Evolutionary conservation across 1,140 invertebrate species (phyloP).

Genomic region (Drosophila triauraria): DNA sequence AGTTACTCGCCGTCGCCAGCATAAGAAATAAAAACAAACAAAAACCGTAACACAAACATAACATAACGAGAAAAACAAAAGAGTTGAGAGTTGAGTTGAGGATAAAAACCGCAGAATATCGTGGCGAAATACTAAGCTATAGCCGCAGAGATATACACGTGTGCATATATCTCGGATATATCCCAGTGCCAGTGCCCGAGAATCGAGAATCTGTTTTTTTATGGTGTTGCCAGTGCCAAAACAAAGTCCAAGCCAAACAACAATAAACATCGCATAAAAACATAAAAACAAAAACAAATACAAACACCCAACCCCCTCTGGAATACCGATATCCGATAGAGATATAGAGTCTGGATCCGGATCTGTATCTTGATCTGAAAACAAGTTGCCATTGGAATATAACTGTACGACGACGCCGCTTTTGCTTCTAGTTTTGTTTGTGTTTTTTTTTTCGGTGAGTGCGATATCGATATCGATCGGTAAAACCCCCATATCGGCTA

Average conservation of each 20-base stretch:
- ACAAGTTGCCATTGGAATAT: constrained; percentile 40
- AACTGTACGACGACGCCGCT: constrained; percentile 15
- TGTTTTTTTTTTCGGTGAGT: constrained; percentile 76
- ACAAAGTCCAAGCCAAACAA: constrained; percentile 26
- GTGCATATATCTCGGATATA: constrained; percentile 34
- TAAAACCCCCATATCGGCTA: constrained; percentile 1
- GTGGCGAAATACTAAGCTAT: constrained; percentile 7
- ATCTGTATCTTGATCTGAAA: constrained; percentile 17
- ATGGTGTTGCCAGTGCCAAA: constrained; percentile 49
- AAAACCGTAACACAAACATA: constrained; percentile 21
- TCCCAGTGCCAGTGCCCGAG: constrained; percentile 43
- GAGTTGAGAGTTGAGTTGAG: constrained; percentile 1
- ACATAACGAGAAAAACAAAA: constrained; percentile 15
- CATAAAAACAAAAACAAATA: not conserved
- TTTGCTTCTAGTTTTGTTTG: constrained; percentile 53
- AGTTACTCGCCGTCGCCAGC: constrained; percentile 32
- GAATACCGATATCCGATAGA: constrained; percentile 19
- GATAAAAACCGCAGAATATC: constrained; percentile 9
- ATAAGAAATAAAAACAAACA: constrained; percentile 13
- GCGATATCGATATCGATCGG: constrained; percentile 25
- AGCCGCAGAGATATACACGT: constrained; percentile 25
- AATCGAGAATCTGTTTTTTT: constrained; percentile 51
- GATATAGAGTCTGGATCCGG: constrained; percentile 8
- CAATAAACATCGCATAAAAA: constrained; percentile 36
- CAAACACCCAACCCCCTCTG: constrained; percentile 3